Percentiles rank a stretch among this genome's conserved stretches.
These are phyloP conservation scores for Seriola rivoliana DNA, from an alignment of 2,113 vertebrate genomes.

Conservation along the genomic window DNA sequence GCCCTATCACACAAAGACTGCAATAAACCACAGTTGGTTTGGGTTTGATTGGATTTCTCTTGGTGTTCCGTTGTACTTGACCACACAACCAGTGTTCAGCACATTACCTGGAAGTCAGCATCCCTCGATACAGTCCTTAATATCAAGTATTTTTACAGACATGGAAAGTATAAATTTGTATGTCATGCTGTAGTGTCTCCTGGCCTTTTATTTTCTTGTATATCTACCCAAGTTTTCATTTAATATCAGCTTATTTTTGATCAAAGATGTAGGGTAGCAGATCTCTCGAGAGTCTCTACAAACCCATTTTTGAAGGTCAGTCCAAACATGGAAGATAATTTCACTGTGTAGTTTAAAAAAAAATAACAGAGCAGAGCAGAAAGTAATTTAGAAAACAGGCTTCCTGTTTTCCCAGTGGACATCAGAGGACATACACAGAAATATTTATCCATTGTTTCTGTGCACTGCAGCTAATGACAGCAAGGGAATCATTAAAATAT, in stretches of 20 bases:
- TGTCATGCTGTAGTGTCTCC: not conserved
- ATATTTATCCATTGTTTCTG: not conserved
- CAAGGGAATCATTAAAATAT: not conserved
- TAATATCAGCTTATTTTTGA: constrained; percentile 9
- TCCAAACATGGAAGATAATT: constrained; percentile 2
- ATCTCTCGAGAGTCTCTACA: constrained; percentile 8
- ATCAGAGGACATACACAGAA: not conserved
- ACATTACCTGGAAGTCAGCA: no score
- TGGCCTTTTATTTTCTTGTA: not conserved
- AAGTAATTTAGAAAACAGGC: not conserved
- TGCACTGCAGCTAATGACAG: not conserved
- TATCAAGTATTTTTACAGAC: no score
- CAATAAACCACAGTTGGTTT: no score
- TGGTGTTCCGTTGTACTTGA: no score
- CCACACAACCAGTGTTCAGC: no score
- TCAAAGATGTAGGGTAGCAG: constrained; percentile 14
- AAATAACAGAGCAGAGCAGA: constrained; percentile 25
- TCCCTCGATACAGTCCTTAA: no score
- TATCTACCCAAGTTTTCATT: not conserved
- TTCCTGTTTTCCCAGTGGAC: not conserved
- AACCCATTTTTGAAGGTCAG: constrained; percentile 12
- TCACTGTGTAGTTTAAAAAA: not conserved
- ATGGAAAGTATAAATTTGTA: not conserved
- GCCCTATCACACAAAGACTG: no score
- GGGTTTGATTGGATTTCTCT: no score